Evolutionary conservation across 2,888 invertebrate species (phyloP).

Genomic region (Leptopilina myrica): DNA sequence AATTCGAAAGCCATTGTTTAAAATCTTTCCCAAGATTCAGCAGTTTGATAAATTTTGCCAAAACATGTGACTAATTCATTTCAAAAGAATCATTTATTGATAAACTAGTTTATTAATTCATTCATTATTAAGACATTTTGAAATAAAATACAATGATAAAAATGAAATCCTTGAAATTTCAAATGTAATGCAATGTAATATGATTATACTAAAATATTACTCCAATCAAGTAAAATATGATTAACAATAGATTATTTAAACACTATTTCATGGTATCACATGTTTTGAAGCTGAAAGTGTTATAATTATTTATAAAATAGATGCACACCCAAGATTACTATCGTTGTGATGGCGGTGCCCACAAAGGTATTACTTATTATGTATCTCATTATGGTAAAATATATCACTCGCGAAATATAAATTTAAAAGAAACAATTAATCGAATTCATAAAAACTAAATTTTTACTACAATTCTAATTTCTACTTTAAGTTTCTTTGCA

Average conservation of each 20-base stretch:
- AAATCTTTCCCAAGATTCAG: background rate
- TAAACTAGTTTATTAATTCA: no score
- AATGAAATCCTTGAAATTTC: background rate
- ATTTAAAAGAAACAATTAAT: slow-evolving; percentile 9
- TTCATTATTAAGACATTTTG: background rate
- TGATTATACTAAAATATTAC: background rate
- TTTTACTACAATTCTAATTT: slow-evolving; percentile 10
- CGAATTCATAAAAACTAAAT: slow-evolving; percentile 25
- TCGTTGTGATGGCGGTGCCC: slow-evolving; percentile 69
- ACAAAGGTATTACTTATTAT: slow-evolving; percentile 75
- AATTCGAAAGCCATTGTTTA: slow-evolving; percentile 6
- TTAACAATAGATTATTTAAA: background rate
- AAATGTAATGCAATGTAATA: background rate
- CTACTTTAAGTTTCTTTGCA: slow-evolving; percentile 1
- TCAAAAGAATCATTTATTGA: no score
- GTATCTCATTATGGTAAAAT: slow-evolving; percentile 63
- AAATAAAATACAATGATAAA: background rate
- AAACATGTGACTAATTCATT: no score
- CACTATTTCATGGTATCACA: background rate
- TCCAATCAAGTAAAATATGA: slow-evolving; percentile 3
- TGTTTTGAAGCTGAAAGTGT: background rate
- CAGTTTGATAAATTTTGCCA: background rate
- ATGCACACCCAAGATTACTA: slow-evolving; percentile 73
- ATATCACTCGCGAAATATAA: slow-evolving; percentile 2
- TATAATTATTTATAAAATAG: slow-evolving; percentile 23